These are phyloP conservation scores for Ancistrus triradiatus DNA, from an alignment of 2,113 vertebrate species.

Conservation along the genomic window DNA sequence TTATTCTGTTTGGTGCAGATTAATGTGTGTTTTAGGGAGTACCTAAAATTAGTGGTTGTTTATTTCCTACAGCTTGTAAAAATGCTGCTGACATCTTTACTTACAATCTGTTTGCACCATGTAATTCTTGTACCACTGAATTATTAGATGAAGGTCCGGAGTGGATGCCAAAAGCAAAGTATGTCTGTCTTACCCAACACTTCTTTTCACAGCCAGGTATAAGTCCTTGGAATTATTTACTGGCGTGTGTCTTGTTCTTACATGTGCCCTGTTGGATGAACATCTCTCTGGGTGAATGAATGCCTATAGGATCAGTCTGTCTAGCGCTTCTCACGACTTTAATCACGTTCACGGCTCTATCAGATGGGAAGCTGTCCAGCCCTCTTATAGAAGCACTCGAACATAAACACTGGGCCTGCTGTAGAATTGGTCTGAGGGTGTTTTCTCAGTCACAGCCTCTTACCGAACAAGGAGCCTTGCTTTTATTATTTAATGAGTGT, in stretches of 20 bases:
- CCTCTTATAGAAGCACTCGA: not conserved
- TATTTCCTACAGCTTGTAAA: not conserved
- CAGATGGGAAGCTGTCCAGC: not conserved
- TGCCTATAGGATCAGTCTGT: not conserved
- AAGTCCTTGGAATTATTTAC: no score
- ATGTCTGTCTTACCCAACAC: no score
- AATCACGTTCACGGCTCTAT: not conserved
- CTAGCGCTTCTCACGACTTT: not conserved
- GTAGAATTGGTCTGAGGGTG: not conserved
- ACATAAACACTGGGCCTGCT: not conserved
- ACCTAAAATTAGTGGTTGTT: not conserved
- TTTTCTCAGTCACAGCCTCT: not conserved
- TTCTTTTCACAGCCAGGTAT: no score
- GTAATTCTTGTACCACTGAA: constrained; percentile 4
- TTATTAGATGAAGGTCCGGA: no score
- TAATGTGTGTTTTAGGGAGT: no score
- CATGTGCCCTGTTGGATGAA: not conserved
- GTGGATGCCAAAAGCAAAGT: no score
- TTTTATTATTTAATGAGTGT: not conserved
- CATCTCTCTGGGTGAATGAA: not conserved
- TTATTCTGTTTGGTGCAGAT: no score
- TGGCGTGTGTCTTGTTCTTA: no score
- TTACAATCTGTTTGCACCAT: constrained; percentile 2
- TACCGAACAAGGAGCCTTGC: not conserved
- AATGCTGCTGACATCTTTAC: not conserved